Evolutionary conservation across 2,888 invertebrate genomes (phyloP).

Genomic region (Monochamus alternatus): DNA sequence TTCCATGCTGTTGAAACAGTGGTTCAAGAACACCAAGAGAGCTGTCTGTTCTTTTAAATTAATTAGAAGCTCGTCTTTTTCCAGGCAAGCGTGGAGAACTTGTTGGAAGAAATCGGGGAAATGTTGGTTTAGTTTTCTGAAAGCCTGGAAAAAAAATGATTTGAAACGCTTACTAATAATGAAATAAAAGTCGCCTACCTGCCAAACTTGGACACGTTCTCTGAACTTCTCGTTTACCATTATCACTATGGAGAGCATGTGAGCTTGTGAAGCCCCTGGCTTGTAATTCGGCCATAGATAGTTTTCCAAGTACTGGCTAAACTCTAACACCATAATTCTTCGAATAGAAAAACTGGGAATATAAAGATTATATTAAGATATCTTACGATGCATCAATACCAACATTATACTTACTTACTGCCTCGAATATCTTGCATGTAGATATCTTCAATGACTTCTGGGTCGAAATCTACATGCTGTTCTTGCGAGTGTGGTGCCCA

Average conservation of each 20-base stretch:
- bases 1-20: constrained; percentile 98
- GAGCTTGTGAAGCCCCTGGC: constrained; percentile 85
- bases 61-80: constrained; percentile 72
- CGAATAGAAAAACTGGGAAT: constrained; percentile 80
- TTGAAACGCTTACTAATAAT: background rate
- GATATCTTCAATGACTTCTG: constrained; percentile 89
- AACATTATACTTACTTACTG: constrained; percentile 76
- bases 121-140: constrained; percentile 83
- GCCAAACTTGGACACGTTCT: constrained; percentile 97
- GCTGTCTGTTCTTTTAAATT: constrained; percentile 87
- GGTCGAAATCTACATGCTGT: constrained; percentile 82
- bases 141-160: constrained; percentile 73
- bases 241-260: constrained; percentile 96
- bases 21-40: constrained; percentile 92
- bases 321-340: constrained; percentile 96
- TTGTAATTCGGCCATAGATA: constrained; percentile 97
- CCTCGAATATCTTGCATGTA: constrained; percentile 90
- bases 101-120: constrained; percentile 89
- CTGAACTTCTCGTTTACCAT: constrained; percentile 99
- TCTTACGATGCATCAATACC: background rate
- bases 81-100: constrained; percentile 83
- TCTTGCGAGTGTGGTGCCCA: constrained; percentile 91
- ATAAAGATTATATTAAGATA: constrained; percentile 14
- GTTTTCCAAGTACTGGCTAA: constrained; percentile 97
- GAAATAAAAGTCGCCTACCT: constrained; percentile 73